phyloP scores from a whole-genome alignment of 2,888 invertebrate genomes.

The Ecliptopera silaceata region DNA sequence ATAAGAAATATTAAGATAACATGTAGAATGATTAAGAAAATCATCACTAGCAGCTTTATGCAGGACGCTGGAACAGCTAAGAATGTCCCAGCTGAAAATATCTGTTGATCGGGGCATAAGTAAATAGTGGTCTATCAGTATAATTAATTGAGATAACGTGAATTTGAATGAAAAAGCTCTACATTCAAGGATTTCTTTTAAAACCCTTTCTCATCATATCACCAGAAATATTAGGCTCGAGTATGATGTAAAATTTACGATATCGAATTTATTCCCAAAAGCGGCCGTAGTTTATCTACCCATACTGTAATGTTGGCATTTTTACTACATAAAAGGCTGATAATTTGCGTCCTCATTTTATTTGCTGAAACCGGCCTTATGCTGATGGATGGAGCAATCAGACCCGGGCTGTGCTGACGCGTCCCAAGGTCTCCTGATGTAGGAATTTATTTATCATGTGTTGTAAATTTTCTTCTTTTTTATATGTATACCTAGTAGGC shows the following conservation, averaged over 20 bases:
- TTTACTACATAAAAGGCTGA: constrained; percentile 26
- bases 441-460: constrained; percentile 75
- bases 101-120: too few species aligned
- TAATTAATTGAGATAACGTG: too few species aligned
- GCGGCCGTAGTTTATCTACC: constrained; percentile 14
- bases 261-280: not conserved
- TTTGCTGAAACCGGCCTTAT: constrained; percentile 57
- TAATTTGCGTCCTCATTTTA: constrained; percentile 26
- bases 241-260: not conserved
- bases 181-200: too few species aligned
- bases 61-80: too few species aligned
- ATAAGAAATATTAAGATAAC: too few species aligned
- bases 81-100: too few species aligned
- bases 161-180: too few species aligned
- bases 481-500: constrained; percentile 45
- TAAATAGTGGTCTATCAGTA: too few species aligned
- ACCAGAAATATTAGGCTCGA: not conserved
- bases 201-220: too few species aligned
- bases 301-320: constrained; percentile 18
- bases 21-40: too few species aligned
- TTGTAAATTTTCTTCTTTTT: constrained; percentile 70
- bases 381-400: constrained; percentile 79
- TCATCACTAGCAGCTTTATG: too few species aligned
- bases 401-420: constrained; percentile 71
- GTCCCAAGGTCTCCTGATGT: constrained; percentile 57